Percentiles rank a stretch among this genome's conserved stretches.
These are phyloP conservation scores for Bagarius yarrelli DNA, from an alignment of 2,113 vertebrate genomes.

Conservation along the genomic window DNA sequence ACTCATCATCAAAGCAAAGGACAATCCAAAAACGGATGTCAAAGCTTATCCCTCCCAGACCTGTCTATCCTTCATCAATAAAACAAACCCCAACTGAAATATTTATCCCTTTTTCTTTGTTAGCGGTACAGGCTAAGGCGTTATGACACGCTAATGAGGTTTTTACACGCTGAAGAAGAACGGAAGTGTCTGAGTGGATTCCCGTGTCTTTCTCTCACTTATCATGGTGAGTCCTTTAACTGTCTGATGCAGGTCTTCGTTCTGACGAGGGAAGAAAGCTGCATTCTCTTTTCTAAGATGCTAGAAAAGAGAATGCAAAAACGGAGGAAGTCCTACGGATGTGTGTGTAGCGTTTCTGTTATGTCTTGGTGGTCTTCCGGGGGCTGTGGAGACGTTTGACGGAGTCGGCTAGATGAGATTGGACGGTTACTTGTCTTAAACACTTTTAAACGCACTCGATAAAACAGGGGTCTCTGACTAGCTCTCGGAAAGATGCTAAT, in stretches of 20 bases:
- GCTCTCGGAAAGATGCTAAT: too few relatives aligned
- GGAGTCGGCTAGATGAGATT: too few relatives aligned
- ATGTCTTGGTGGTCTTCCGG: too few relatives aligned
- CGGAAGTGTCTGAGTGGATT: slow-evolving; percentile 28
- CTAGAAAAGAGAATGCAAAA: slow-evolving; percentile 6
- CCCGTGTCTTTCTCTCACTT: slow-evolving; percentile 29
- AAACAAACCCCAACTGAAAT: slow-evolving; percentile 40
- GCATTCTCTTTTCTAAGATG: not conserved
- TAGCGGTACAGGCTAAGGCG: slow-evolving; percentile 19
- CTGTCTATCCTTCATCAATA: slow-evolving; percentile 26
- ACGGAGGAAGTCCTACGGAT: too few relatives aligned
- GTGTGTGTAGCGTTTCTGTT: too few relatives aligned
- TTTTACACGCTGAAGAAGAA: slow-evolving; percentile 24
- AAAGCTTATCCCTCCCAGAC: not conserved
- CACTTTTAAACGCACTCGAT: too few relatives aligned
- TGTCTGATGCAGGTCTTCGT: slow-evolving; percentile 27
- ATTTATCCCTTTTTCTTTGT: slow-evolving; percentile 38
- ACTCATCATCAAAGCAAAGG: too few relatives aligned
- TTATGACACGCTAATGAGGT: slow-evolving; percentile 38
- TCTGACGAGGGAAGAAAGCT: slow-evolving; percentile 15
- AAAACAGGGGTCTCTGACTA: too few relatives aligned
- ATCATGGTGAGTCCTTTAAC: not conserved
- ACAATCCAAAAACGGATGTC: too few relatives aligned
- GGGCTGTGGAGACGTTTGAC: too few relatives aligned
- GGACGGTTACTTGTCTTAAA: too few relatives aligned